phyloP scores from a whole-genome alignment of 2,888 invertebrate genomes.

The Apamea epomidion region DNA sequence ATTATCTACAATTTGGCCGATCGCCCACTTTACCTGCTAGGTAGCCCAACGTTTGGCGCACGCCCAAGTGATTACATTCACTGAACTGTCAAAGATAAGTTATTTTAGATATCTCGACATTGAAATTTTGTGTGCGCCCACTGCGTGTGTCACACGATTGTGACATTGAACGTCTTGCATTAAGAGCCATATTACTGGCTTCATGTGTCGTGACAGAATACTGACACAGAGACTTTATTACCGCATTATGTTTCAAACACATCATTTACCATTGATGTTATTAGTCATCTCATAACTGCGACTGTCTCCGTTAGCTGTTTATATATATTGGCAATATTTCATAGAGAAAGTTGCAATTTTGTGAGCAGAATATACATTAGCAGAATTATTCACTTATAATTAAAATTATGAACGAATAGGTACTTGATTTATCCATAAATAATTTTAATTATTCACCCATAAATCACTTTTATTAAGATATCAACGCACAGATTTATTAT shows the following conservation, averaged over 20 bases:
- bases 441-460: slow-evolving; percentile 68
- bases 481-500: slow-evolving; percentile 72
- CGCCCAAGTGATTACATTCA: slow-evolving; percentile 88
- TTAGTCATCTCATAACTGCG: slow-evolving; percentile 39
- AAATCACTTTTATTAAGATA: slow-evolving; percentile 73
- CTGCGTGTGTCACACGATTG: slow-evolving; percentile 73
- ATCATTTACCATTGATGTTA: slow-evolving; percentile 45
- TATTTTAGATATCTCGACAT: slow-evolving; percentile 89
- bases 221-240: slow-evolving; percentile 43
- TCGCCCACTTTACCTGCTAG: slow-evolving; percentile 89
- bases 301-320: slow-evolving; percentile 11
- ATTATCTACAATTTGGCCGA: slow-evolving; percentile 88
- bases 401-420: slow-evolving; percentile 33
- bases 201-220: slow-evolving; percentile 21
- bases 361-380: slow-evolving; percentile 26
- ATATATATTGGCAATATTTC: slow-evolving; percentile 46
- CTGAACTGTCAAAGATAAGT: slow-evolving; percentile 90
- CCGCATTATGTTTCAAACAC: slow-evolving; percentile 42
- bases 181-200: slow-evolving; percentile 65
- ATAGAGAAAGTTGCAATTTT: slow-evolving; percentile 27
- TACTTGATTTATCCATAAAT: slow-evolving; percentile 62
- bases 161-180: slow-evolving; percentile 75
- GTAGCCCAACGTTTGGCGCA: slow-evolving; percentile 83
- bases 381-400: slow-evolving; percentile 41
- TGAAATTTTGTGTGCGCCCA: slow-evolving; percentile 80